These are phyloP conservation scores for Horisme vitalbata DNA, from an alignment of 2,888 invertebrate genomes.

Conservation along the genomic window DNA sequence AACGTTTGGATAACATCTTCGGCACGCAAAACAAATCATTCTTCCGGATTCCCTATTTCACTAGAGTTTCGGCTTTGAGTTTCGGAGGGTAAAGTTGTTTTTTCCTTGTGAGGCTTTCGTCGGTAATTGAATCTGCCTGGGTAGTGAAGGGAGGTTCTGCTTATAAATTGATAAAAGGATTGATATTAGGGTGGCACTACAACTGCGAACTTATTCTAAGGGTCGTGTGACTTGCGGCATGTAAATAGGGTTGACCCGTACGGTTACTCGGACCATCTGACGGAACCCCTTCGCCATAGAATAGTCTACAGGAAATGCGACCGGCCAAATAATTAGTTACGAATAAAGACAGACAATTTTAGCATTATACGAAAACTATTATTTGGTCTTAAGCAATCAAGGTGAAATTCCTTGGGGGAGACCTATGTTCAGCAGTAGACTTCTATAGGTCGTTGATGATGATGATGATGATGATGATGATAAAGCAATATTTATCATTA, in stretches of 20 bases:
- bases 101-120: not conserved
- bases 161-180: conserved; percentile 33
- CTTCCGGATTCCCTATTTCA: not conserved
- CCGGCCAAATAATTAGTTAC: no score
- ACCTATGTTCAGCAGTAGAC: no score
- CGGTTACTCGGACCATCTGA: not conserved
- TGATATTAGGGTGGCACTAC: conserved; percentile 27
- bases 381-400: no score
- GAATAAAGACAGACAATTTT: no score
- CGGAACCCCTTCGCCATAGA: not conserved
- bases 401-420: no score
- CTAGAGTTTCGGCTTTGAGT: conserved; percentile 1
- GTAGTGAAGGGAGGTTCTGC: conserved; percentile 20
- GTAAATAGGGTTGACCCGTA: conserved; percentile 15
- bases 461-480: no score
- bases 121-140: conserved; percentile 32
- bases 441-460: no score
- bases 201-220: conserved; percentile 16
- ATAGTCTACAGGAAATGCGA: not conserved
- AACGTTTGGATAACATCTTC: conserved; percentile 21
- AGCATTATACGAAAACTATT: no score
- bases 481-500: no score
- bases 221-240: conserved; percentile 17
- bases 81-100: not conserved
- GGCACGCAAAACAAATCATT: conserved; percentile 32